phyloP scores from a whole-genome alignment of 2,113 vertebrate species.

The Phrynosoma blainvillii region DNA sequence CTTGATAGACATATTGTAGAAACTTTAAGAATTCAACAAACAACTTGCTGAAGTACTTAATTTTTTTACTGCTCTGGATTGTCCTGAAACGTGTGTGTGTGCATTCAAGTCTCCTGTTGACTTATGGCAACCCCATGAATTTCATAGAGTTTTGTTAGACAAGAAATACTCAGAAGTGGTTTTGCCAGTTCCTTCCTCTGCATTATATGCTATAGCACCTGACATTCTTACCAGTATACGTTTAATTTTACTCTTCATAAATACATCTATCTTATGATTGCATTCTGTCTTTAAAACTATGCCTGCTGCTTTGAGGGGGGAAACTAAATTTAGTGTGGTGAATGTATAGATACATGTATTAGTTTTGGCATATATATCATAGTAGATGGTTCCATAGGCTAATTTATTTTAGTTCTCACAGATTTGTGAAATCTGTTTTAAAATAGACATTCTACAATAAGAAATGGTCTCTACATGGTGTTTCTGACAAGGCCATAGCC shows the following conservation, averaged over 20 bases:
- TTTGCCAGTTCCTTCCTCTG: no score
- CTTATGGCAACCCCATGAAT: no score
- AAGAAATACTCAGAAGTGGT: no score
- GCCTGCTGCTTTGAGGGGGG: not conserved
- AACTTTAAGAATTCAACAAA: constrained; percentile 34
- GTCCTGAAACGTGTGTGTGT: not conserved
- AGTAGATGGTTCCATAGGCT: not conserved
- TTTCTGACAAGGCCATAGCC: not conserved
- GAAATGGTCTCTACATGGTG: not conserved
- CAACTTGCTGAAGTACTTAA: constrained; percentile 13
- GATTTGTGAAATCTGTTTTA: not conserved
- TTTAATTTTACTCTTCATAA: constrained; percentile 34
- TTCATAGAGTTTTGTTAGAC: no score
- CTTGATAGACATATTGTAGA: not conserved
- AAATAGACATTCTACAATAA: not conserved
- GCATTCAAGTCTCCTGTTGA: no score
- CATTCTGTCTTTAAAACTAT: constrained; percentile 38
- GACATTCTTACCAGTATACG: not conserved
- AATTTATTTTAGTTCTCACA: not conserved
- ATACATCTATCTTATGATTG: not conserved
- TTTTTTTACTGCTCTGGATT: constrained; percentile 52
- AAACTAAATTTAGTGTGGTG: not conserved
- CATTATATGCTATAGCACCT: no score
- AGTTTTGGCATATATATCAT: not conserved
- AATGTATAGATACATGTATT: not conserved